Conservation (phyloP, 2,888 invertebrate species). For the Orchesellides sinensis region DNA sequence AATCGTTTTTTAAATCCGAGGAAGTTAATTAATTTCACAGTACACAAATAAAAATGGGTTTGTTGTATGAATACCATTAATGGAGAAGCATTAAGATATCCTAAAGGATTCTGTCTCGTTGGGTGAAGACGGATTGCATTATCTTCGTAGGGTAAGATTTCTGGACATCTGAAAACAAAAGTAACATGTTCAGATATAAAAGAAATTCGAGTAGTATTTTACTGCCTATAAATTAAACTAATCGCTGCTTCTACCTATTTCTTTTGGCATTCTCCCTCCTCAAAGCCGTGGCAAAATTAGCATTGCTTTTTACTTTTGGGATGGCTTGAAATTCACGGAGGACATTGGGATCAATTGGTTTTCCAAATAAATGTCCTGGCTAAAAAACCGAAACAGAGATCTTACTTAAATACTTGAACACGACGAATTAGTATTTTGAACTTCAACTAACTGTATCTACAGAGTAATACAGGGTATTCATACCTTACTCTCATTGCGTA, state of each 20-base stretch:
- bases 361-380: constrained; percentile 75
- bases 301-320: constrained; percentile 84
- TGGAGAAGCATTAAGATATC: constrained; percentile 95
- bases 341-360: constrained; percentile 77
- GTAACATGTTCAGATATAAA: too few species aligned
- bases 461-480: background rate
- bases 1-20: too few species aligned
- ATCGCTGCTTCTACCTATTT: constrained; percentile 77
- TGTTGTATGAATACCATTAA: constrained; percentile 82
- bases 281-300: constrained; percentile 85
- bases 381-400: constrained; percentile 29
- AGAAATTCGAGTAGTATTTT: background rate
- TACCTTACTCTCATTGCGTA: constrained; percentile 47
- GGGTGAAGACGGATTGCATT: constrained; percentile 91
- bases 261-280: constrained; percentile 82
- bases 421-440: background rate
- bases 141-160: constrained; percentile 93
- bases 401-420: background rate
- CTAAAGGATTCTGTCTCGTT: constrained; percentile 88
- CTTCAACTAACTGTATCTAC: too few species aligned
- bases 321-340: constrained; percentile 90
- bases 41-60: background rate
- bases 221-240: background rate
- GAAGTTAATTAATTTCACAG: background rate
- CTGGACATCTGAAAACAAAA: constrained; percentile 80